phyloP scores from a whole-genome alignment of 2,113 vertebrate species.

The Amphiprion percula region DNA sequence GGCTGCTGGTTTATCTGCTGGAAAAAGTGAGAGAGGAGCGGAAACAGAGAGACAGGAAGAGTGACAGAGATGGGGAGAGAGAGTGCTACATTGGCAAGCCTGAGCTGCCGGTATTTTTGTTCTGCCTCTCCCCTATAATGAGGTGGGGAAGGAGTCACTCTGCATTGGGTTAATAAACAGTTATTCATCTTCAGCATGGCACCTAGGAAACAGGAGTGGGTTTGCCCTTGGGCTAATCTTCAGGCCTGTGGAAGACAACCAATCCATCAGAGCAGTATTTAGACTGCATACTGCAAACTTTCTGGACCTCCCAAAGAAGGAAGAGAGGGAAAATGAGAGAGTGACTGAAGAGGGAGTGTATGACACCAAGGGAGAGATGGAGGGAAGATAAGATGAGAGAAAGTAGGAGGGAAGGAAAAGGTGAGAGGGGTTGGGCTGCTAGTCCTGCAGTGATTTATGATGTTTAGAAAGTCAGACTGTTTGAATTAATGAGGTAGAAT shows the following conservation, averaged over 20 bases:
- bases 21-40: conserved; percentile 21
- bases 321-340: conserved; percentile 42
- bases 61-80: conserved; percentile 38
- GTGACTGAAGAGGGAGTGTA: conserved; percentile 64
- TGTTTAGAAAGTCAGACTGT: conserved; percentile 72
- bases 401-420: conserved; percentile 54
- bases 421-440: conserved; percentile 60
- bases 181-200: conserved; percentile 81
- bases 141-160: conserved; percentile 73
- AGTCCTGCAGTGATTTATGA: conserved; percentile 78
- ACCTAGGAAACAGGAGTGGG: conserved; percentile 72
- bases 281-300: conserved; percentile 67
- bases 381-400: conserved; percentile 60
- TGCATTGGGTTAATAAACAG: conserved; percentile 79
- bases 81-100: conserved; percentile 33
- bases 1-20: conserved; percentile 70
- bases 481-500: conserved; percentile 76
- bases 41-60: conserved; percentile 33
- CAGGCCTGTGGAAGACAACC: conserved; percentile 68
- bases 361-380: conserved; percentile 65
- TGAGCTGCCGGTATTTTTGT: conserved; percentile 29
- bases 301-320: conserved; percentile 67
- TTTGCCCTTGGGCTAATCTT: conserved; percentile 83
- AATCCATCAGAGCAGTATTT: conserved; percentile 80
- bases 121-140: conserved; percentile 54